Conservation (phyloP, 2,113 vertebrate genomes). For the Opisthocomus hoazin region DNA sequence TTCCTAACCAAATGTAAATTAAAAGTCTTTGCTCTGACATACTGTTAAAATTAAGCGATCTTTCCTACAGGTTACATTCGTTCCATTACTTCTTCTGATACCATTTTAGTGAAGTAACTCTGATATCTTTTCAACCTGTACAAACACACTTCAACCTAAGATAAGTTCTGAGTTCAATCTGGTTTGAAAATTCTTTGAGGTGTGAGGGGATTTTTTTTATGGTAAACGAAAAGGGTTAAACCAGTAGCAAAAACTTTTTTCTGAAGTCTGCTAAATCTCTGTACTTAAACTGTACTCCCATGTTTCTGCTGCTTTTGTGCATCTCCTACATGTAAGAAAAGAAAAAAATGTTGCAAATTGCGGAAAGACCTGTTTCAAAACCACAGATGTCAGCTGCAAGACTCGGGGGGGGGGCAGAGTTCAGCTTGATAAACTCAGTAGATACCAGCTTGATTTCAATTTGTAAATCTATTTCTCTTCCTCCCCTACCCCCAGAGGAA, state of each 20-base stretch:
- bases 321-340: neutral
- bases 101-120: neutral
- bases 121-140: neutral
- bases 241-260: neutral
- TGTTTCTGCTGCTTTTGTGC: neutral
- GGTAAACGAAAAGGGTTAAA: neutral
- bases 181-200: neutral
- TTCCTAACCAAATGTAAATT: neutral
- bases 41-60: neutral
- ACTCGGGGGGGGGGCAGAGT: neutral
- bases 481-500: neutral
- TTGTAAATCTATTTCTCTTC: neutral
- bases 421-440: neutral
- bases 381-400: neutral
- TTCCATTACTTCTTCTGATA: neutral
- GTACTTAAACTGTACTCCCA: neutral
- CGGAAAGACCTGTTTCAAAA: neutral
- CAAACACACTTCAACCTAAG: neutral
- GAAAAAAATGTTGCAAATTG: fast-evolving
- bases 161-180: neutral
- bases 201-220: too few species aligned
- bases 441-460: neutral
- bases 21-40: neutral
- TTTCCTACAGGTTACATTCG: neutral
- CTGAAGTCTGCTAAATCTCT: neutral